Base-by-base conservation (phyloP, 2,797 vertebrate species). In the Diplodus sargus region DNA sequence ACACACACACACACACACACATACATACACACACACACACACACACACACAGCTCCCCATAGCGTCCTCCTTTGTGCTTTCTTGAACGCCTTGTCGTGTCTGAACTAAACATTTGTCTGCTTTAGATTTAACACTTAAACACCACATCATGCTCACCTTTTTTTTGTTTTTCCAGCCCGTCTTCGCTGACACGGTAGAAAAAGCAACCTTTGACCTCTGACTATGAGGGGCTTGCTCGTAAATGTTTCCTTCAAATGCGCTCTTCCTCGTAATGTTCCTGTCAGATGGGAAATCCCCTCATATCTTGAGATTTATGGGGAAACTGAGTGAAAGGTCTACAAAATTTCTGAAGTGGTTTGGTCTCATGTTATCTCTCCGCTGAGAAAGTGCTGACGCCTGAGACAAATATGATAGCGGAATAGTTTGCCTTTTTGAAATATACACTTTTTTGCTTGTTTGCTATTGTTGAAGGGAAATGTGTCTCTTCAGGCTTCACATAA, bases 111-210 rank as follows among this genome's bases (percentile, higher is more conserved):
- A 65, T 63, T 85, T 83, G 79, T 76, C 85, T 89, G 65, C 77
- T 92, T 84, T 87, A 70, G 81, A 83, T 90, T 87, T 89, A 83
- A 83, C 79, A 89, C 80, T 79, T 80, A 79, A 82, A 88, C 81
- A 64, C 61, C 45, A 87, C 51, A 62, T 74, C 66, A 64, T 63
- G 65, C 25, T 61, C 45, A 68, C 52, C 5, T 60, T 57, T 23
- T 28, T 57, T 23, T 5, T 65, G 74, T 39, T 9, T 85, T 78
- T 86, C 51, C 65, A 73, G 71, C 34, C 74, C 5, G 48, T 54
- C 45, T 81, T 83, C 65, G 59, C 67, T 72, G 51, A 12, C 9
- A 3, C 25, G 39, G 62, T 78, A 81, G 87, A 85, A 84, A 87
- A 66, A n/a, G n/a, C 51, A 76, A 89, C 87, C 88, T 82, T 68